Conservation (phyloP, 2,888 invertebrate genomes). For the Catocala fraxini region DNA sequence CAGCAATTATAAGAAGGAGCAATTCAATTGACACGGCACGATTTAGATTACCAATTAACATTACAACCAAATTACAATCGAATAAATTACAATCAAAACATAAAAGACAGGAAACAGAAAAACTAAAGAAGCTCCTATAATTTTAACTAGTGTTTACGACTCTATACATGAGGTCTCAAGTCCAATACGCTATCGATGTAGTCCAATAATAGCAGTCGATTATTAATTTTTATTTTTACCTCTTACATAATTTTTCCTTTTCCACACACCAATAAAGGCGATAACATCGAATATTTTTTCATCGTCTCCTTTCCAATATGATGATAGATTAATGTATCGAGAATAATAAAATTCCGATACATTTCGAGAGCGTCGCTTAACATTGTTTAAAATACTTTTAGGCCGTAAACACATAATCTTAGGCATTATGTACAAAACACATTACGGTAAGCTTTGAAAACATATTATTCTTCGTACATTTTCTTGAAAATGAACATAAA, state of each 20-base stretch:
- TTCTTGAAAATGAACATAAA: conserved; percentile 30
- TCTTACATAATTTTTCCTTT: not conserved
- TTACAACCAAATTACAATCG: no score
- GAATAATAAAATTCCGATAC: conserved; percentile 25
- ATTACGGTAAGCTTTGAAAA: conserved; percentile 22
- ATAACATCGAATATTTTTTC: conserved; percentile 16
- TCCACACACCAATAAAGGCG: conserved; percentile 3
- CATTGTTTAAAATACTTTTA: conserved; percentile 24
- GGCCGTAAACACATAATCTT: conserved; percentile 27
- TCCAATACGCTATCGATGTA: no score
- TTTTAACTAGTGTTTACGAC: no score
- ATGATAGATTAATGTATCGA: conserved; percentile 41
- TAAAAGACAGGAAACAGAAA: no score
- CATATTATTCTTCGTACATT: conserved; percentile 18
- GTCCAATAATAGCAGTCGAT: no score
- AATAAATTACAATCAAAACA: no score
- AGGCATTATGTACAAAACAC: conserved; percentile 25
- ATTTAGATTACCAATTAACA: no score
- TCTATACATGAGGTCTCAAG: no score
- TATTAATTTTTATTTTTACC: no score
- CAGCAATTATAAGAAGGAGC: no score
- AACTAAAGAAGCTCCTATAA: no score
- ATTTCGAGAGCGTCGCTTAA: conserved; percentile 1
- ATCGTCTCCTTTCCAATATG: conserved; percentile 20
- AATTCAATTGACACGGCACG: no score